Conservation (phyloP, 2,888 invertebrate species). For the Chrysolina oricalcia region DNA sequence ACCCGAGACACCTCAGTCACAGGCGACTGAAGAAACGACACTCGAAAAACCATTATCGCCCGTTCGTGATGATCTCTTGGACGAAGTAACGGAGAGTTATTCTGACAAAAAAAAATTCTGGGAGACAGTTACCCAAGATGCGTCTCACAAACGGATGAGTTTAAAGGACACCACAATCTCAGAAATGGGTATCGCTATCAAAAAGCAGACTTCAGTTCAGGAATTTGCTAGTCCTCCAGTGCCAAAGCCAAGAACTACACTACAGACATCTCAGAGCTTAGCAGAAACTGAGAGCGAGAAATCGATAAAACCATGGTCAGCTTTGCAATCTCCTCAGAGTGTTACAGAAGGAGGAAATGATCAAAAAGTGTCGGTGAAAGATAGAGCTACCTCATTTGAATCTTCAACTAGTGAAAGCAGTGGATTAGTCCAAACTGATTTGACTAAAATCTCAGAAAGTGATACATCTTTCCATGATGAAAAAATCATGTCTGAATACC, state of each 20-base stretch:
- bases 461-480: slow-evolving; percentile 49
- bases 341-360: slow-evolving; percentile 45
- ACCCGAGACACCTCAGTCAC: slow-evolving; percentile 58
- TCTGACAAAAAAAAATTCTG: slow-evolving; percentile 73
- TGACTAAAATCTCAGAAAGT: slow-evolving; percentile 53
- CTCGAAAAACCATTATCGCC: slow-evolving; percentile 63
- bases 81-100: slow-evolving; percentile 69
- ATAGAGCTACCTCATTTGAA: slow-evolving; percentile 55
- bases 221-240: slow-evolving; percentile 68
- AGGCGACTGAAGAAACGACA: slow-evolving; percentile 33
- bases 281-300: slow-evolving; percentile 54
- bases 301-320: slow-evolving; percentile 44
- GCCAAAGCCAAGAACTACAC: slow-evolving; percentile 70
- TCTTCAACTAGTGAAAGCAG: slow-evolving; percentile 54
- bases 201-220: slow-evolving; percentile 67
- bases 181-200: slow-evolving; percentile 58
- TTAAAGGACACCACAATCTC: slow-evolving; percentile 60
- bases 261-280: slow-evolving; percentile 62
- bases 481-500: slow-evolving; percentile 67
- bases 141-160: slow-evolving; percentile 65
- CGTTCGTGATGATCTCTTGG: slow-evolving; percentile 65
- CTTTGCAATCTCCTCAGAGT: slow-evolving; percentile 36
- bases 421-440: slow-evolving; percentile 51
- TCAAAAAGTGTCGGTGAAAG: slow-evolving; percentile 48
- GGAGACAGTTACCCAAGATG: slow-evolving; percentile 70